Conservation (phyloP, 1,140 invertebrate genomes). For the Anastatus disparis region DNA sequence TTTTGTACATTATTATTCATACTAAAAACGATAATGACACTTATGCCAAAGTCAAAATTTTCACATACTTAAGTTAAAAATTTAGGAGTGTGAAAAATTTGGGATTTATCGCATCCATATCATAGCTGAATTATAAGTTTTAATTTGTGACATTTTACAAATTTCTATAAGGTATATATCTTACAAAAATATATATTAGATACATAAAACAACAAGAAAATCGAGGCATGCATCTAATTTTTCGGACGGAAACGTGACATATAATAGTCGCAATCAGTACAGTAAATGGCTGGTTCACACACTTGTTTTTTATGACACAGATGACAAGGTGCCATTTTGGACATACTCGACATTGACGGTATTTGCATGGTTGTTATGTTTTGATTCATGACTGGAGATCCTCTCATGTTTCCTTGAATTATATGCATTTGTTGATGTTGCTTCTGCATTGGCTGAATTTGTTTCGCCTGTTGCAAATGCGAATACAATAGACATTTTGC, state of each 20-base stretch:
- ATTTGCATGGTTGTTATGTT: conserved; percentile 51
- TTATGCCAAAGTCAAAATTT: neutral
- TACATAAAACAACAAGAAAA: neutral
- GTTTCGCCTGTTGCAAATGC: conserved; percentile 67
- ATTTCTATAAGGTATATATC: neutral
- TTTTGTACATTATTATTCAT: conserved; percentile 19
- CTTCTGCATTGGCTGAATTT: conserved; percentile 74
- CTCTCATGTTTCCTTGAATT: conserved; percentile 11
- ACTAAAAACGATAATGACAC: neutral
- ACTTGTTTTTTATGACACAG: conserved; percentile 86
- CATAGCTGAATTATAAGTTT: neutral
- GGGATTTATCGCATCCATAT: conserved; percentile 3
- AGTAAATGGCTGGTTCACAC: conserved; percentile 80
- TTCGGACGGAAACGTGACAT: conserved; percentile 85
- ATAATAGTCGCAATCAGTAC: conserved; percentile 90
- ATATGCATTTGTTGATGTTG: conserved; percentile 62
- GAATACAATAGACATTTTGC: conserved; percentile 71
- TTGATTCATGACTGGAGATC: conserved; percentile 35
- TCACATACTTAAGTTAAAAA: neutral
- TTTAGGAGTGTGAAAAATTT: neutral
- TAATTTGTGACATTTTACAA: neutral
- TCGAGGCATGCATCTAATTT: conserved; percentile 47
- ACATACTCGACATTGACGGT: conserved; percentile 60
- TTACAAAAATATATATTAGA: conserved; percentile 21
- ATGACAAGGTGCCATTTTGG: conserved; percentile 74